Conservation (phyloP, 92 coral and sea anemone genomes). For the Ricordea florida region DNA sequence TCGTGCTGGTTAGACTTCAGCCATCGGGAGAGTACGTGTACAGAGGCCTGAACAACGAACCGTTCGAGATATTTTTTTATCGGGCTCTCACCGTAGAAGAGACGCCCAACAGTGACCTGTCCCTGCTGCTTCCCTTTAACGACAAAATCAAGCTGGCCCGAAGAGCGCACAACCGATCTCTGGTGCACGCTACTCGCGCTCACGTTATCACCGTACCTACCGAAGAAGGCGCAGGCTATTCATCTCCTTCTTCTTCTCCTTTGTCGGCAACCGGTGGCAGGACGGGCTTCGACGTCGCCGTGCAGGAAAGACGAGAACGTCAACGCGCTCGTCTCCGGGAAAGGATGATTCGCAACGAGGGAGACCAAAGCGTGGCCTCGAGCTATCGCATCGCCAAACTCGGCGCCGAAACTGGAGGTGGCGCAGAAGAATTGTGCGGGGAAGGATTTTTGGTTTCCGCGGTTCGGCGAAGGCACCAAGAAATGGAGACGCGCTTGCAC, state of each 20-base stretch:
- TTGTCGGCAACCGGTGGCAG: background rate
- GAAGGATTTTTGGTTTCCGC: background rate
- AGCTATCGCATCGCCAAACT: background rate
- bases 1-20: background rate
- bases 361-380: background rate
- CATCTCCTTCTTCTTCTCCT: no score
- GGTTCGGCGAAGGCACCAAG: background rate
- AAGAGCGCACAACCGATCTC: background rate
- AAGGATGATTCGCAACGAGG: conserved; percentile 3
- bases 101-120: background rate
- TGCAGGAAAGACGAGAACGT: background rate
- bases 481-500: background rate
- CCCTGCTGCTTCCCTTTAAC: background rate
- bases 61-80: background rate
- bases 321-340: background rate
- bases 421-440: background rate
- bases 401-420: background rate
- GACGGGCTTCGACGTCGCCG: background rate
- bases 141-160: background rate
- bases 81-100: background rate
- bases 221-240: no score
- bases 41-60: background rate
- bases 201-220: background rate
- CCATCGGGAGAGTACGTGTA: conserved; percentile 2
- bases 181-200: background rate